phyloP scores from a whole-genome alignment of 2,113 vertebrate species.

The Actinemys pallida region DNA sequence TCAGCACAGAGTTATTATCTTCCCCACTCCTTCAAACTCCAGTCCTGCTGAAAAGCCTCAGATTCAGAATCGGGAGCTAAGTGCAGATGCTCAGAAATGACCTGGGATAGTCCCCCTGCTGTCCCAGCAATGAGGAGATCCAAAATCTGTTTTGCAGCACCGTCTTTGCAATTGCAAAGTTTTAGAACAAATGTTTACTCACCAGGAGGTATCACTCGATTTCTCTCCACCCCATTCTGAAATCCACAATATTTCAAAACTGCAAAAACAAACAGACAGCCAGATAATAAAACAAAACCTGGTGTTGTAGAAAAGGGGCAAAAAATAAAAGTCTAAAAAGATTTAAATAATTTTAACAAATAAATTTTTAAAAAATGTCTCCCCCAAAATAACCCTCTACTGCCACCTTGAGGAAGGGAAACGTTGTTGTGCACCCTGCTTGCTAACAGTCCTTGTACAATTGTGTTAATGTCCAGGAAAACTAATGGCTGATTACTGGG shows the following conservation, averaged over 20 bases:
- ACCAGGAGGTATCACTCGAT: not conserved
- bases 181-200: not conserved
- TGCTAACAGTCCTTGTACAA: not conserved
- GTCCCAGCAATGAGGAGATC: not conserved
- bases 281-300: not conserved
- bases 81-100: not conserved
- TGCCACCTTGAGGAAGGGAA: conserved; percentile 19
- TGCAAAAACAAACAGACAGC: not conserved
- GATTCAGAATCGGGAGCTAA: not conserved
- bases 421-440: not conserved
- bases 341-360: not conserved
- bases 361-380: not conserved
- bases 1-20: not conserved
- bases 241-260: not conserved
- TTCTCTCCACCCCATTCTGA: not conserved
- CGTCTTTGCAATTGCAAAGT: not conserved
- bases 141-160: not conserved
- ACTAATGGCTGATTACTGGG: not conserved
- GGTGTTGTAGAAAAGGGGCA: not conserved
- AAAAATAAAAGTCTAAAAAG: not conserved
- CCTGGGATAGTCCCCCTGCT: not conserved
- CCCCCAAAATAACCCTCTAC: not conserved
- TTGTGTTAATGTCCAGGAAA: not conserved
- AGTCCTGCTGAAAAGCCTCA: not conserved
- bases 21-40: not conserved